These are phyloP conservation scores for Brachionus angularis DNA, from an alignment of 1,140 invertebrate species.

Conservation along the genomic window DNA sequence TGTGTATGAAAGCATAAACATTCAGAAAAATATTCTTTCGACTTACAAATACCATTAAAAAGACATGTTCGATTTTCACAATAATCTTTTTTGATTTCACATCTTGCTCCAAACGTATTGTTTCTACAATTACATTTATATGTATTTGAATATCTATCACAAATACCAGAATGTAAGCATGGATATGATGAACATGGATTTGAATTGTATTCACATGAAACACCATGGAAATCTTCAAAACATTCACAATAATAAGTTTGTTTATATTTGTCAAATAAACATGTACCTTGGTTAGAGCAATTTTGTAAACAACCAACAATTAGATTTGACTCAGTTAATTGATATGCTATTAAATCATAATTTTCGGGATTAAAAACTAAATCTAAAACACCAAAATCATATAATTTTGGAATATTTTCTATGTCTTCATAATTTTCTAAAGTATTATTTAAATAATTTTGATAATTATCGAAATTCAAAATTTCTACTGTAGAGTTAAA, in stretches of 20 bases:
- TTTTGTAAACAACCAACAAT: not conserved
- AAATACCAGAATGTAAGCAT: constrained; percentile 8
- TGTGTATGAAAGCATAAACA: not conserved
- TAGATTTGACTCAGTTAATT: not conserved
- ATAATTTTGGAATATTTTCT: too few relatives aligned
- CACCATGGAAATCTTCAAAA: not conserved
- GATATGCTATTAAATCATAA: too few relatives aligned
- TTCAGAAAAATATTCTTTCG: not conserved
- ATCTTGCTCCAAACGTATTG: not conserved
- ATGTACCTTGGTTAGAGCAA: not conserved
- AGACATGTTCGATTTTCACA: not conserved
- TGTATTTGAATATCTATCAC: not conserved
- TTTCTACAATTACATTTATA: not conserved
- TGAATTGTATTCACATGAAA: not conserved
- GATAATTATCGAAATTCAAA: too few relatives aligned
- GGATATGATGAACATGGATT: not conserved
- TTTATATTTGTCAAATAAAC: not conserved
- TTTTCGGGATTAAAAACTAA: too few relatives aligned
- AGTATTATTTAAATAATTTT: too few relatives aligned
- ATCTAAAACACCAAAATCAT: too few relatives aligned
- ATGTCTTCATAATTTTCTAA: too few relatives aligned
- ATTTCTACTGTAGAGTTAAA: too few relatives aligned
- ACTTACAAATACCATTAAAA: not conserved
- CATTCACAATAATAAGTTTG: not conserved
- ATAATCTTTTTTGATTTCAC: not conserved